phyloP scores from a whole-genome alignment of 1,140 invertebrate species.

The Diorhabda sublineata region DNA sequence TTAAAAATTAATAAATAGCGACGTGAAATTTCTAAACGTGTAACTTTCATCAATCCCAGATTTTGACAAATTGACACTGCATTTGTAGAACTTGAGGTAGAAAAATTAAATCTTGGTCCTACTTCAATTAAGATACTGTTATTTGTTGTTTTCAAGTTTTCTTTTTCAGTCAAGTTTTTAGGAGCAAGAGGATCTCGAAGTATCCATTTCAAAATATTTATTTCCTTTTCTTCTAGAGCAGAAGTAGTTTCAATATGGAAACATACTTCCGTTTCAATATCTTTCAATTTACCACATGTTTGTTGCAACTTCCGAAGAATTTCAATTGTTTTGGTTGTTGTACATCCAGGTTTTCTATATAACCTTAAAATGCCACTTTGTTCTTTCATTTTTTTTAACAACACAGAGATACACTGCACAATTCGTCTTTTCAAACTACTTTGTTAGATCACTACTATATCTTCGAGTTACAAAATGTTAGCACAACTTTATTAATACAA shows the following conservation, averaged over 20 bases:
- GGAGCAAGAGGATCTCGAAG: conserved; percentile 62
- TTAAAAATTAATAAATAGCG: conserved; percentile 68
- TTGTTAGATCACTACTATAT: too few species aligned
- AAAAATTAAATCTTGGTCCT: conserved; percentile 88
- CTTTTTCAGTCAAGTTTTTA: conserved; percentile 49
- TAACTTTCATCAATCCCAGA: conserved; percentile 68
- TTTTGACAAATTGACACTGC: conserved; percentile 89
- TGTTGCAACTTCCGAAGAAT: conserved; percentile 36
- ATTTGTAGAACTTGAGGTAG: conserved; percentile 91
- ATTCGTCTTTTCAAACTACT: background rate
- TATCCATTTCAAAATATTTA: conserved; percentile 64
- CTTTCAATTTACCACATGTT: conserved; percentile 28
- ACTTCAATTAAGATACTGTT: conserved; percentile 66
- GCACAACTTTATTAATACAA: background rate
- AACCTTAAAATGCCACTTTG: conserved; percentile 36
- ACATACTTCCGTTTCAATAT: conserved; percentile 69
- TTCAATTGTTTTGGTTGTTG: conserved; percentile 39
- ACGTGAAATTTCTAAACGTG: conserved; percentile 74
- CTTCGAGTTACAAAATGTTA: too few species aligned
- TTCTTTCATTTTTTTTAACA: conserved; percentile 14
- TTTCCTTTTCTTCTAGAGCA: conserved; percentile 52
- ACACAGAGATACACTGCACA: background rate
- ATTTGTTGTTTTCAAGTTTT: conserved; percentile 42
- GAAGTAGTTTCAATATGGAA: conserved; percentile 68
- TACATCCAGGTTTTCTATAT: conserved; percentile 39